Evolutionary conservation across 2,888 invertebrate species (phyloP).

Genomic region (Cantharis nigra): DNA sequence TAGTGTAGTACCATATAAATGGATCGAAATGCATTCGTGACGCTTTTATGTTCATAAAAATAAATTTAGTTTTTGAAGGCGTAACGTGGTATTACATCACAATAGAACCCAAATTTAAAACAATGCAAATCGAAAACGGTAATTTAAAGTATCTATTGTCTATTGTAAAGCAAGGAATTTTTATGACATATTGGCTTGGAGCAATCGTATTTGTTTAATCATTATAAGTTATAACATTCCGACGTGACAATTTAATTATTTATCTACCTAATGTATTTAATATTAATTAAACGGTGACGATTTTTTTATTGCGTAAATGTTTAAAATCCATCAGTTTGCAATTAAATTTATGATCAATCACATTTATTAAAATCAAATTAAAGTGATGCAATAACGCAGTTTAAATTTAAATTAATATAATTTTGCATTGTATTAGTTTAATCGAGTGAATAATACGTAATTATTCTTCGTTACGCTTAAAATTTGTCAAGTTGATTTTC

Average conservation of each 20-base stretch:
- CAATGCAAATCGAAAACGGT: background rate
- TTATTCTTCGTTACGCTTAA: background rate
- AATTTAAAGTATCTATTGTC: background rate
- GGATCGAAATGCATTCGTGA: background rate
- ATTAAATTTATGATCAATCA: background rate
- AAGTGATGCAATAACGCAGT: background rate
- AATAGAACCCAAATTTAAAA: background rate
- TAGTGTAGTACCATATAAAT: background rate
- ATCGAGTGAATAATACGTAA: background rate
- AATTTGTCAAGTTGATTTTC: background rate
- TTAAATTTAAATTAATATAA: background rate
- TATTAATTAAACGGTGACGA: background rate
- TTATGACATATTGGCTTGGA: background rate
- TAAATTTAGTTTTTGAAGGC: background rate
- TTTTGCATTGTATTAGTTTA: background rate
- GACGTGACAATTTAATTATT: background rate
- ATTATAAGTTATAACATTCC: background rate
- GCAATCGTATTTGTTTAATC: background rate
- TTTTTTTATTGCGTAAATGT: background rate
- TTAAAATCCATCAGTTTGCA: background rate
- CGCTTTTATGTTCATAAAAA: background rate
- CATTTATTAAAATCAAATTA: background rate
- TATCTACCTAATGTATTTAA: background rate
- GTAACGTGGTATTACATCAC: background rate
- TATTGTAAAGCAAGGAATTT: background rate